These are phyloP conservation scores for Chloropsis cyanopogon DNA, from an alignment of 2,113 vertebrate genomes.

Conservation along the genomic window DNA sequence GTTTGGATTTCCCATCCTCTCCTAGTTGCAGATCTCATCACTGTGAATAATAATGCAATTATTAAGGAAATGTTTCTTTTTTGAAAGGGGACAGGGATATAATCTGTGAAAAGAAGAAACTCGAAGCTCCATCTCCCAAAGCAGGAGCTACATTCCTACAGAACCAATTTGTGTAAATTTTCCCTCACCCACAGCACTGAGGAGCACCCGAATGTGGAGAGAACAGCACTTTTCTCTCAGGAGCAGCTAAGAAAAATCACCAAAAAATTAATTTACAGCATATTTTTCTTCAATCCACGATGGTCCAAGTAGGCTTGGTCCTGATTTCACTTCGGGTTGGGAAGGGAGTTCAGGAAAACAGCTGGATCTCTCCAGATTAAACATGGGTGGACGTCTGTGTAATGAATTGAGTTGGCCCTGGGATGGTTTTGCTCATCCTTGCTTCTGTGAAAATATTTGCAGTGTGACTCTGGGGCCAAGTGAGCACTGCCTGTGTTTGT, in stretches of 20 bases:
- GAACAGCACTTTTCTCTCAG: background rate
- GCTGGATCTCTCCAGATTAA: constrained; percentile 47
- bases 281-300: background rate
- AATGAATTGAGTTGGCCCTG: constrained; percentile 27
- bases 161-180: background rate
- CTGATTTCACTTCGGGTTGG: constrained; percentile 36
- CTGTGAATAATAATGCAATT: background rate
- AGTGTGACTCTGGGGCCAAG: constrained; percentile 26
- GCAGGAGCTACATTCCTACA: background rate
- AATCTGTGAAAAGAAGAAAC: background rate
- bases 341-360: constrained; percentile 49
- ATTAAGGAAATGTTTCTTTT: background rate
- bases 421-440: constrained; percentile 56
- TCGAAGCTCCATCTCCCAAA: background rate
- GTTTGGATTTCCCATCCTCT: background rate
- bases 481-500: constrained; percentile 27
- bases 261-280: background rate
- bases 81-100: background rate
- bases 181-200: background rate
- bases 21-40: background rate
- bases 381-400: constrained; percentile 37
- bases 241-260: background rate
- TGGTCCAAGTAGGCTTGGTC: constrained; percentile 29
- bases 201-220: background rate
- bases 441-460: constrained; percentile 64